Conservation (phyloP, 2,113 vertebrate genomes). For the Carettochelys insculpta region DNA sequence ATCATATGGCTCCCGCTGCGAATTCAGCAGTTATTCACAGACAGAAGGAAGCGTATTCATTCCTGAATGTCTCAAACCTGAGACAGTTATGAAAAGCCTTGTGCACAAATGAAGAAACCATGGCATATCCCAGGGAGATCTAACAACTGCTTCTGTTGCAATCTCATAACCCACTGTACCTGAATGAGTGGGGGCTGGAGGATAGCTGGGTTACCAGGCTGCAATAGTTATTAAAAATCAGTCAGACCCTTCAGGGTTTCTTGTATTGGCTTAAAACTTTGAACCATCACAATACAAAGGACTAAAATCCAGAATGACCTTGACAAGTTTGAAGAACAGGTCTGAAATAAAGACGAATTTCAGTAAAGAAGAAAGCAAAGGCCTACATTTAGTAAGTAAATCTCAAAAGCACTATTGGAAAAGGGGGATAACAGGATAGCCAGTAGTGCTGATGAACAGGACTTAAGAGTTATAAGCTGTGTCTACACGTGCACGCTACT, state of each 20-base stretch:
- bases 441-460: neutral
- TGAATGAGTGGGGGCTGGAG: neutral
- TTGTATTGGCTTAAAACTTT: neutral
- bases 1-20: neutral
- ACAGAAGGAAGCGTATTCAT: constrained; percentile 37
- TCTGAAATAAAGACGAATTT: neutral
- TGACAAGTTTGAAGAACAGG: neutral
- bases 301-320: neutral
- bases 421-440: neutral
- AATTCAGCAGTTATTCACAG: constrained; percentile 40
- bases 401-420: neutral
- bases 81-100: constrained; percentile 26
- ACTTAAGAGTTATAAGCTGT: too few relatives aligned
- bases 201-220: neutral
- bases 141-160: neutral
- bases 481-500: too few relatives aligned
- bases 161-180: neutral
- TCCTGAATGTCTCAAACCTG: neutral
- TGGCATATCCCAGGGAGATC: neutral
- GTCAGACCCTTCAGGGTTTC: neutral
- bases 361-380: neutral
- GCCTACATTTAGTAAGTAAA: neutral
- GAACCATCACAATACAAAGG: neutral
- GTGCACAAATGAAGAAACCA: constrained; percentile 16
- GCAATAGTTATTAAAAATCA: neutral